Evolutionary conservation across 2,113 vertebrate genomes (phyloP).

Genomic region (Dipodomys ordii): DNA sequence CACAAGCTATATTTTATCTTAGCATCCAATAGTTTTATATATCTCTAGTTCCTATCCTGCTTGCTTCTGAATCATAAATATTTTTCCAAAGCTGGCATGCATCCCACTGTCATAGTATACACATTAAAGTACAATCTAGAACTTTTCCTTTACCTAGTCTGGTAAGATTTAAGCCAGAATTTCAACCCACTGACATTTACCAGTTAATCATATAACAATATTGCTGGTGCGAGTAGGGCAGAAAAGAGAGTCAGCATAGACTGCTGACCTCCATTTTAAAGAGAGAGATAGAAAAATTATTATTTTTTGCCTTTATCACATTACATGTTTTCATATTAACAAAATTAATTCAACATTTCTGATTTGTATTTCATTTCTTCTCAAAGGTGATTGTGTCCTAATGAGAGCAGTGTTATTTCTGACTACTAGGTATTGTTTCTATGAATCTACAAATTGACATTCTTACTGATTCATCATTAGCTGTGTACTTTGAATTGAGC

Average conservation of each 20-base stretch:
- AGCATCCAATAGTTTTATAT: constrained; percentile 41
- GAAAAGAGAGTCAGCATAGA: background rate
- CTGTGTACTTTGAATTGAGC: constrained; percentile 17
- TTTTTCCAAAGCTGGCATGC: constrained; percentile 51
- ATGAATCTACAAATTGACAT: background rate
- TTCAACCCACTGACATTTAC: constrained; percentile 50
- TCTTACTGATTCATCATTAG: constrained; percentile 24
- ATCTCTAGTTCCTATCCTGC: constrained; percentile 19
- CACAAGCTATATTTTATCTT: constrained; percentile 62
- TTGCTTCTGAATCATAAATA: constrained; percentile 64
- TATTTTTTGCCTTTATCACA: background rate
- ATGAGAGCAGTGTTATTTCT: background rate
- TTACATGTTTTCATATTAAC: constrained; percentile 10
- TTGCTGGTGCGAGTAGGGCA: background rate
- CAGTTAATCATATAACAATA: constrained; percentile 25
- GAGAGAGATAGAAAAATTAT: background rate
- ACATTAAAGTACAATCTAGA: constrained; percentile 61
- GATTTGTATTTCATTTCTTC: constrained; percentile 31
- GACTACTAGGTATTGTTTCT: background rate
- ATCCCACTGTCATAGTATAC: constrained; percentile 51
- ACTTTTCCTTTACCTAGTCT: constrained; percentile 20
- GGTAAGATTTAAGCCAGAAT: constrained; percentile 44
- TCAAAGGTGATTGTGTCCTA: background rate
- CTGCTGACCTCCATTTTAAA: background rate
- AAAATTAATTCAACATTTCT: constrained; percentile 33